These are phyloP conservation scores for Drosophila austrosaltans DNA, from an alignment of 2,888 invertebrate genomes.

Conservation along the genomic window DNA sequence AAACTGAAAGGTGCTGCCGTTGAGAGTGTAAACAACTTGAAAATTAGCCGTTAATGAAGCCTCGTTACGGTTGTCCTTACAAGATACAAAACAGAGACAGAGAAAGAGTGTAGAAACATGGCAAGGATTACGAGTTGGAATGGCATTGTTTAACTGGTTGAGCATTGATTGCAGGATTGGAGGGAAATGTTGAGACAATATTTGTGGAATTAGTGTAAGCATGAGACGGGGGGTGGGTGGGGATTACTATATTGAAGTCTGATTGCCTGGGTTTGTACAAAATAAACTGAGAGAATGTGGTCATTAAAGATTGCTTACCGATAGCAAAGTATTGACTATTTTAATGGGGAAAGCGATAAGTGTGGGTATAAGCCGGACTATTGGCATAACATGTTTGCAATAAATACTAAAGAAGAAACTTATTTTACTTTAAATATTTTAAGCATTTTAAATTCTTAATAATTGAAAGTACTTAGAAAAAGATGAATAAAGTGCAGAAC, in stretches of 20 bases:
- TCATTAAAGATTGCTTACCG: constrained; percentile 6
- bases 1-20: constrained; percentile 49
- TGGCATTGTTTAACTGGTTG: constrained; percentile 38
- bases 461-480: too few relatives aligned
- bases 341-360: constrained; percentile 11
- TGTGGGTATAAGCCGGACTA: neutral
- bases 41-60: constrained; percentile 77
- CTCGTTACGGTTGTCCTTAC: constrained; percentile 53
- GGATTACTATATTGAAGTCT: constrained; percentile 2
- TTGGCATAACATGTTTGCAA: neutral
- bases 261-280: constrained; percentile 37
- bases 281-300: constrained; percentile 7
- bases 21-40: constrained; percentile 74
- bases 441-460: neutral
- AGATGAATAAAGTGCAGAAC: too few relatives aligned
- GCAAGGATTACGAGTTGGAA: constrained; percentile 36
- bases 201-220: constrained; percentile 69
- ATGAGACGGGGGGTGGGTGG: constrained; percentile 16
- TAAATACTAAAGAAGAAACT: neutral
- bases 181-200: constrained; percentile 57
- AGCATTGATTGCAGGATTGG: constrained; percentile 61
- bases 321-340: constrained; percentile 9
- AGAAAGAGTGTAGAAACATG: constrained; percentile 24
- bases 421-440: neutral
- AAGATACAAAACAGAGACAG: constrained; percentile 5